These are phyloP conservation scores for Vandiemenella viatica DNA, from an alignment of 2,888 invertebrate genomes.

Conservation along the genomic window DNA sequence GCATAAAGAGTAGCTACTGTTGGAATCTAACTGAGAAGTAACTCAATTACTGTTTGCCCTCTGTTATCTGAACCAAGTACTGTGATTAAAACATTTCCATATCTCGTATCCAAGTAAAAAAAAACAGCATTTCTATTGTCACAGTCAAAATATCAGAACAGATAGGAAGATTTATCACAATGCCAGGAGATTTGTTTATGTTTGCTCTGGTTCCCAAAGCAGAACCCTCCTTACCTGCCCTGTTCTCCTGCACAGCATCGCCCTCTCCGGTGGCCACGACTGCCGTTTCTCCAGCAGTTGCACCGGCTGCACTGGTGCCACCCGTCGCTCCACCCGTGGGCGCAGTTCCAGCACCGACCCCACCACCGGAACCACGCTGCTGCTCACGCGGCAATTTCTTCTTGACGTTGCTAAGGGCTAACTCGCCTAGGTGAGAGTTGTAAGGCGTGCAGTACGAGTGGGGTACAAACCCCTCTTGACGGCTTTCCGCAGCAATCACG, in stretches of 20 bases:
- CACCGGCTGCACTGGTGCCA: not conserved
- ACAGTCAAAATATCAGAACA: too few relatives aligned
- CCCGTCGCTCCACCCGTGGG: not conserved
- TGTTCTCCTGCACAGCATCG: conserved; percentile 7
- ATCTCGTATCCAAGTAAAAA: too few relatives aligned
- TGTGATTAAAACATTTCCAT: too few relatives aligned
- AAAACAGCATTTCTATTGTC: too few relatives aligned
- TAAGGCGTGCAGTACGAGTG: conserved; percentile 85
- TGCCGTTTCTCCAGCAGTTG: not conserved
- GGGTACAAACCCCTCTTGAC: conserved; percentile 88
- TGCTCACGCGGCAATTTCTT: conserved; percentile 68
- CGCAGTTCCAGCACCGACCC: not conserved
- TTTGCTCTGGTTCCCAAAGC: too few relatives aligned
- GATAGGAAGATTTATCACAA: too few relatives aligned
- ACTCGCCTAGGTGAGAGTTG: conserved; percentile 56
- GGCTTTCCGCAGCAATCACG: conserved; percentile 77
- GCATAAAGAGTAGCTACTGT: too few relatives aligned
- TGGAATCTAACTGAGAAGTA: too few relatives aligned
- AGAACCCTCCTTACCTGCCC: conserved; percentile 5
- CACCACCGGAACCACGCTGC: conserved; percentile 9
- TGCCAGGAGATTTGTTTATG: too few relatives aligned
- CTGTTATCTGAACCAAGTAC: too few relatives aligned
- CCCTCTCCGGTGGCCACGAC: conserved; percentile 6
- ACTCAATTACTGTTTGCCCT: too few relatives aligned
- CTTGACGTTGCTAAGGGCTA: conserved; percentile 53